phyloP scores from a whole-genome alignment of 1,140 invertebrate genomes.

The Teleopsis dalmanni region DNA sequence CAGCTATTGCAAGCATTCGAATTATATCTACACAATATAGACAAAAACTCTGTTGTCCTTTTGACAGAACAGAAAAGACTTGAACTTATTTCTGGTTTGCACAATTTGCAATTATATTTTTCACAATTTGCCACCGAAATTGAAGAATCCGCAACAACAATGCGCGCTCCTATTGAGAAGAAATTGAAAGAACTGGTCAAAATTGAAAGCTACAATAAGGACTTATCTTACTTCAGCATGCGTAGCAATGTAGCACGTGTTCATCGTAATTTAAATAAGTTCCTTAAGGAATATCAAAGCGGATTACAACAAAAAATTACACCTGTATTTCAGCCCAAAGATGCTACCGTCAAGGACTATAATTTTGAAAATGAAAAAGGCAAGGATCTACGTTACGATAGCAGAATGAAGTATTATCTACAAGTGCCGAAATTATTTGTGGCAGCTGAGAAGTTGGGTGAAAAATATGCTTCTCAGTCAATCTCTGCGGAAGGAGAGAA shows the following conservation, averaged over 20 bases:
- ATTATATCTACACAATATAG: slow-evolving; percentile 22
- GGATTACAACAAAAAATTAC: slow-evolving; percentile 43
- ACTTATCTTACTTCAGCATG: slow-evolving; percentile 90
- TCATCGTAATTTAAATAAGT: slow-evolving; percentile 79
- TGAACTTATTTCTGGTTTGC: slow-evolving; percentile 59
- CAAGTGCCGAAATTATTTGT: slow-evolving; percentile 28
- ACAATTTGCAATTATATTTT: slow-evolving; percentile 84
- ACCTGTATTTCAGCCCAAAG: slow-evolving; percentile 35
- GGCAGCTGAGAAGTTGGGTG: slow-evolving; percentile 20
- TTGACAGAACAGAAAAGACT: background rate
- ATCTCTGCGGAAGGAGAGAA: slow-evolving; percentile 4
- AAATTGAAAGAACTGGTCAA: slow-evolving; percentile 90
- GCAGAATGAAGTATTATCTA: slow-evolving; percentile 21
- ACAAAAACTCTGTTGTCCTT: background rate
- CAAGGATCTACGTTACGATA: slow-evolving; percentile 18
- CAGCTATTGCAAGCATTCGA: slow-evolving; percentile 54
- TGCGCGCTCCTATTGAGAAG: slow-evolving; percentile 77
- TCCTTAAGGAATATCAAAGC: slow-evolving; percentile 70
- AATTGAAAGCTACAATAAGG: slow-evolving; percentile 88
- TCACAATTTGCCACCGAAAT: slow-evolving; percentile 66
- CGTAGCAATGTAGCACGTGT: slow-evolving; percentile 80
- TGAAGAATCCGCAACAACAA: slow-evolving; percentile 53
- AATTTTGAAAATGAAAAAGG: slow-evolving; percentile 30
- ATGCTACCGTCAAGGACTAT: slow-evolving; percentile 34
- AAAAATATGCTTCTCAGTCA: slow-evolving; percentile 15